Conservation (phyloP, 2,888 invertebrate genomes). For the Cecidostiba fungosa region DNA sequence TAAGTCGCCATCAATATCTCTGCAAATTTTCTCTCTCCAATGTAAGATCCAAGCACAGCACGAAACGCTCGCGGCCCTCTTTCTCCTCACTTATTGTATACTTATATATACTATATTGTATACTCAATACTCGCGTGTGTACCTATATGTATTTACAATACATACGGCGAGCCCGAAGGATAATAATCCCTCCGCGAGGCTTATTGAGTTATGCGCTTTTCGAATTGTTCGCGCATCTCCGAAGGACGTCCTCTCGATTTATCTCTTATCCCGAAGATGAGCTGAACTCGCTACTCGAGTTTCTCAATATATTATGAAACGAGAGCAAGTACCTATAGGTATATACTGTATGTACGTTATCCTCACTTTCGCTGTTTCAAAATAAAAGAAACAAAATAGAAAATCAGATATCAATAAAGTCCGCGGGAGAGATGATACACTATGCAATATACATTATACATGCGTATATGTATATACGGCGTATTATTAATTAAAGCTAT, state of each 20-base stretch:
- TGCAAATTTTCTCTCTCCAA: neutral
- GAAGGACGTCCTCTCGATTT: neutral
- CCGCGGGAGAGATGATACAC: too few relatives aligned
- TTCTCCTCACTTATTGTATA: neutral
- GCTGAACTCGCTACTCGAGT: too few relatives aligned
- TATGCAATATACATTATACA: too few relatives aligned
- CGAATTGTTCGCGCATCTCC: neutral
- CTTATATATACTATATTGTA: neutral
- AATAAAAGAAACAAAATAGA: neutral
- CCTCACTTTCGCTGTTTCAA: too few relatives aligned
- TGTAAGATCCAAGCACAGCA: too few relatives aligned
- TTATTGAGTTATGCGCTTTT: neutral
- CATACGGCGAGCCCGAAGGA: neutral
- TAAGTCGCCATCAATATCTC: neutral
- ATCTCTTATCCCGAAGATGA: neutral
- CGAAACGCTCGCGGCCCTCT: conserved; percentile 10
- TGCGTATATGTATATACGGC: neutral
- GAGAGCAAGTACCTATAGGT: neutral
- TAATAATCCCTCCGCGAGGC: too few relatives aligned
- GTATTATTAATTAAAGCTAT: conserved; percentile 1
- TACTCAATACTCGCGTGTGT: neutral
- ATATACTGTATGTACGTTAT: too few relatives aligned
- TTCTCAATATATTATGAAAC: too few relatives aligned
- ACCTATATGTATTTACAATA: neutral
- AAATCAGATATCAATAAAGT: neutral